A percentile compares a stretch with the other conserved stretches of the same genome.
These are phyloP conservation scores for Erpornis zantholeuca DNA, from an alignment of 2,113 vertebrate species.

Conservation along the genomic window DNA sequence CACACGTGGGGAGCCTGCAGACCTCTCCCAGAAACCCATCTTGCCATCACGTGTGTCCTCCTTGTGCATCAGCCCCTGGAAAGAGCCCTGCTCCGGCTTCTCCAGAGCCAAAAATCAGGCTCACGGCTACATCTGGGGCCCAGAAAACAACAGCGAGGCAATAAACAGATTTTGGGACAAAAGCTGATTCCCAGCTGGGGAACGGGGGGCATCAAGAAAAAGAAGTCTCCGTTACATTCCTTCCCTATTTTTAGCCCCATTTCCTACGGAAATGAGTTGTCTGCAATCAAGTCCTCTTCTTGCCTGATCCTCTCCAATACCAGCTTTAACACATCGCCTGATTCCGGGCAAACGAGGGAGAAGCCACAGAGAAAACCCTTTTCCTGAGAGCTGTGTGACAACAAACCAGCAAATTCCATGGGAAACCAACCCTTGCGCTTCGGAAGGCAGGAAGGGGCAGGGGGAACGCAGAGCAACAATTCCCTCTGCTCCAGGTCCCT, in stretches of 20 bases:
- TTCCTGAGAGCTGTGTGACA: background rate
- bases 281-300: constrained; percentile 35
- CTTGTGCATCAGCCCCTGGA: background rate
- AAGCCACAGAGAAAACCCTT: background rate
- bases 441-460: background rate
- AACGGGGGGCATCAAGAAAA: background rate
- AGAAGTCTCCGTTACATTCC: background rate
- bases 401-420: background rate
- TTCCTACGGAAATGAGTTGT: constrained; percentile 42
- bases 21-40: background rate
- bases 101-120: background rate
- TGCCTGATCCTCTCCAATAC: background rate
- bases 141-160: background rate
- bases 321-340: background rate
- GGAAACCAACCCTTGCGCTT: background rate
- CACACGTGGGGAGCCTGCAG: background rate
- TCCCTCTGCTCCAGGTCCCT: background rate
- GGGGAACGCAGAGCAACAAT: background rate
- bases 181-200: constrained; percentile 5
- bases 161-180: background rate
- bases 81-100: background rate
- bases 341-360: background rate
- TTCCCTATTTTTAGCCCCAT: constrained; percentile 45
- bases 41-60: rapidly evolving
- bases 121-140: background rate